These are phyloP conservation scores for Ianthella basta DNA, from an alignment of 37 sponge, comb jelly and placozoan genomes.

Conservation along the genomic window DNA sequence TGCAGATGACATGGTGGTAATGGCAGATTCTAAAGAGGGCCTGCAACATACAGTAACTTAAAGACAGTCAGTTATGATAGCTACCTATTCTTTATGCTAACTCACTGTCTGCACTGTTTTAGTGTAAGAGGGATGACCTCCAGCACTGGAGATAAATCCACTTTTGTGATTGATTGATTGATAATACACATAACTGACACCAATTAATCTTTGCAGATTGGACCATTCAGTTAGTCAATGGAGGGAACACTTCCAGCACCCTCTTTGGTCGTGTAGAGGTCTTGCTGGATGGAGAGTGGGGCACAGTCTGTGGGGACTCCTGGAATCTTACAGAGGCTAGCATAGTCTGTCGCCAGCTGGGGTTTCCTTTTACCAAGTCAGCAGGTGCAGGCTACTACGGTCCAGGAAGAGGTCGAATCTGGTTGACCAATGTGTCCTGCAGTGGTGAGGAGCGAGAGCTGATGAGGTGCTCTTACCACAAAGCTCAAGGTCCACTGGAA, in stretches of 20 bases:
- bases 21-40: too few species aligned
- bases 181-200: too few species aligned
- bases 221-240: too few species aligned
- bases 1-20: too few species aligned
- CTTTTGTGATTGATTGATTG: too few species aligned
- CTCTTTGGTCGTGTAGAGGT: slow-evolving; percentile 29
- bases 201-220: too few species aligned
- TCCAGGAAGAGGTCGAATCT: slow-evolving; percentile 14
- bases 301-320: slow-evolving; percentile 28
- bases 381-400: not conserved
- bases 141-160: too few species aligned
- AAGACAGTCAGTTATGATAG: too few species aligned
- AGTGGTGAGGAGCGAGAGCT: not conserved
- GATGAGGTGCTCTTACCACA: not conserved
- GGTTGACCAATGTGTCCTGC: slow-evolving; percentile 12
- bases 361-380: not conserved
- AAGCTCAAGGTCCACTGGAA: not conserved
- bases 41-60: too few species aligned
- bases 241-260: not conserved
- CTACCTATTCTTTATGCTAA: too few species aligned
- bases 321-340: slow-evolving; percentile 29
- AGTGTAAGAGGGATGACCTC: too few species aligned
- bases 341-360: slow-evolving; percentile 27
- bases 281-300: slow-evolving; percentile 7
- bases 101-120: too few species aligned